Conservation (phyloP, 2,888 invertebrate species). For the Melanargia galathea region DNA sequence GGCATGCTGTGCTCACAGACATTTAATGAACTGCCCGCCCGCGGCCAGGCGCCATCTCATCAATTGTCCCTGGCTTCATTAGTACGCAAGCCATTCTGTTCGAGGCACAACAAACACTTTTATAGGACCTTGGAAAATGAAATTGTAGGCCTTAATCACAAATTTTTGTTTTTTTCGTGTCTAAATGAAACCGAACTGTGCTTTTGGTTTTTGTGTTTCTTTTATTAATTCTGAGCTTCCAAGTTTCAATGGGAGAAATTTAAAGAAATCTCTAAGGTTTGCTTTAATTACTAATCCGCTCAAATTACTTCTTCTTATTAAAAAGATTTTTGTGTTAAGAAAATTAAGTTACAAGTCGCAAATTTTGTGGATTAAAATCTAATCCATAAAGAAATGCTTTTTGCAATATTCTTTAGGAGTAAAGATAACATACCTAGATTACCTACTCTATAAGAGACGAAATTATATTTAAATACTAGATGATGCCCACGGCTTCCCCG, state of each 20-base stretch:
- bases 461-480: too few relatives aligned
- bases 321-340: background rate
- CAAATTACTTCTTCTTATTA: background rate
- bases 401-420: too few relatives aligned
- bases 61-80: slow-evolving; percentile 42
- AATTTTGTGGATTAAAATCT: too few relatives aligned
- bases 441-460: too few relatives aligned
- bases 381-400: too few relatives aligned
- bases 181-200: slow-evolving; percentile 17
- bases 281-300: too few relatives aligned
- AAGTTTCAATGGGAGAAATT: slow-evolving; percentile 1
- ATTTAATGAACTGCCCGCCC: slow-evolving; percentile 61
- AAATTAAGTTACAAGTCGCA: background rate
- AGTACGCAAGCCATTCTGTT: slow-evolving; percentile 34
- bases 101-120: slow-evolving; percentile 25
- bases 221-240: background rate
- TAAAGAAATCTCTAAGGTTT: background rate
- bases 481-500: too few relatives aligned
- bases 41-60: slow-evolving; percentile 44
- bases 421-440: too few relatives aligned
- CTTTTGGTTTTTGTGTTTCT: slow-evolving; percentile 12
- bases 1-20: slow-evolving; percentile 53
- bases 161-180: slow-evolving; percentile 19
- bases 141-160: slow-evolving; percentile 24
- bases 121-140: slow-evolving; percentile 23